Evolutionary conservation across 1,140 invertebrate genomes (phyloP).

Genomic region (Archivesica marissinica): DNA sequence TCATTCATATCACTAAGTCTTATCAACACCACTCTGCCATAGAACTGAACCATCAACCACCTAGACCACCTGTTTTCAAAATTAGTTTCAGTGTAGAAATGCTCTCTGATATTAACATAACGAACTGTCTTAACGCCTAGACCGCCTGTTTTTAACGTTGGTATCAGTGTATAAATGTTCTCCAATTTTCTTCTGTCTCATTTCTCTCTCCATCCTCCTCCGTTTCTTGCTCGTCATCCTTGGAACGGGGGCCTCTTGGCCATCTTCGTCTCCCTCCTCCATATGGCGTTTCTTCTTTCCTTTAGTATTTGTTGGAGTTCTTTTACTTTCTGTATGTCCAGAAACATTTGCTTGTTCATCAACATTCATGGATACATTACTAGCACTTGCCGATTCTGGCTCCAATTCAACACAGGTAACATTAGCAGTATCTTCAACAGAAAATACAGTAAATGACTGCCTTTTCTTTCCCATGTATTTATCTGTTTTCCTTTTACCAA

Average conservation of each 20-base stretch:
- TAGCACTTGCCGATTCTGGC: background rate
- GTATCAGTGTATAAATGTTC: slow-evolving; percentile 96
- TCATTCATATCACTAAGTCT: no score
- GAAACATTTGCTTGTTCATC: background rate
- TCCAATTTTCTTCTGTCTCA: slow-evolving; percentile 93
- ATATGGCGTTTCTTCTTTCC: slow-evolving; percentile 55
- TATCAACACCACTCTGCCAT: no score
- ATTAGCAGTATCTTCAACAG: slow-evolving; percentile 42
- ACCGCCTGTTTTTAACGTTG: slow-evolving; percentile 92
- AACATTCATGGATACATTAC: background rate
- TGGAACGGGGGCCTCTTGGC: slow-evolving; percentile 57
- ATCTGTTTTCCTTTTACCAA: slow-evolving; percentile 86
- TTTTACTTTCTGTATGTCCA: slow-evolving; percentile 19
- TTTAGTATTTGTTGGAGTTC: slow-evolving; percentile 42
- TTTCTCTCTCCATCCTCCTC: slow-evolving; percentile 85
- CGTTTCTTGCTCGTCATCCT: slow-evolving; percentile 77
- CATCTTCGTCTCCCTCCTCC: slow-evolving; percentile 45
- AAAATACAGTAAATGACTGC: slow-evolving; percentile 27
- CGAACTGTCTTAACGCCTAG: slow-evolving; percentile 51
- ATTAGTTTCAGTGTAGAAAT: slow-evolving; percentile 96
- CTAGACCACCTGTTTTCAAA: no score
- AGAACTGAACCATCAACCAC: no score
- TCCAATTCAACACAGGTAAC: slow-evolving; percentile 41
- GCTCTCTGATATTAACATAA: no score
- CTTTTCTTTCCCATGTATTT: background rate